A percentile compares a stretch with the other conserved stretches of the same genome.
These are phyloP conservation scores for Ryuthela nishihirai DNA, from an alignment of 2,888 invertebrate genomes.

Conservation along the genomic window DNA sequence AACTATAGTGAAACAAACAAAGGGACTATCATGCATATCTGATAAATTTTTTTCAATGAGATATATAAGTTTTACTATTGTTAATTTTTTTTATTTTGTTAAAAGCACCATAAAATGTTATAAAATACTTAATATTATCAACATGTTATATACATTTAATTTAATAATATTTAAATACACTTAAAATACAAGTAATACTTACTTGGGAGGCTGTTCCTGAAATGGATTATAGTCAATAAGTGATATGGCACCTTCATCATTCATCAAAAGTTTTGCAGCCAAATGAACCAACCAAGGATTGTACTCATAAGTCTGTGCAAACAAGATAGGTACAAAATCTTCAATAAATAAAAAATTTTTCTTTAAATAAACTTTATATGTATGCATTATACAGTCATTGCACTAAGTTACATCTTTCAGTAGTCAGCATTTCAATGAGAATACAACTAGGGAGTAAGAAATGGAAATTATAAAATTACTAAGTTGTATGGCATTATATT, in stretches of 20 bases:
- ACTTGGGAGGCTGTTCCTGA: conserved; percentile 49
- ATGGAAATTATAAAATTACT: too few species aligned
- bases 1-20: too few species aligned
- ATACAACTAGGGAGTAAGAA: too few species aligned
- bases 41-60: too few species aligned
- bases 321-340: not conserved
- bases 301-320: conserved; percentile 49
- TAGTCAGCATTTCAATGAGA: too few species aligned
- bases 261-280: conserved; percentile 49
- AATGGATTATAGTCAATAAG: conserved; percentile 52
- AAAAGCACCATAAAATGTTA: too few species aligned
- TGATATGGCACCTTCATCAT: conserved; percentile 47
- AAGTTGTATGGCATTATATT: too few species aligned
- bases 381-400: too few species aligned
- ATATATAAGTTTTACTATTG: too few species aligned
- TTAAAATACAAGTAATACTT: not conserved
- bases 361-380: too few species aligned
- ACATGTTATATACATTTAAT: not conserved
- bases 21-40: too few species aligned
- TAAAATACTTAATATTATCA: not conserved
- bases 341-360: not conserved
- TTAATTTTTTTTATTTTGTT: too few species aligned
- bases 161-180: not conserved
- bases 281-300: conserved; percentile 52
- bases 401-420: not conserved